phyloP scores from a whole-genome alignment of 2,113 vertebrate species.

The Lophura nycthemera region DNA sequence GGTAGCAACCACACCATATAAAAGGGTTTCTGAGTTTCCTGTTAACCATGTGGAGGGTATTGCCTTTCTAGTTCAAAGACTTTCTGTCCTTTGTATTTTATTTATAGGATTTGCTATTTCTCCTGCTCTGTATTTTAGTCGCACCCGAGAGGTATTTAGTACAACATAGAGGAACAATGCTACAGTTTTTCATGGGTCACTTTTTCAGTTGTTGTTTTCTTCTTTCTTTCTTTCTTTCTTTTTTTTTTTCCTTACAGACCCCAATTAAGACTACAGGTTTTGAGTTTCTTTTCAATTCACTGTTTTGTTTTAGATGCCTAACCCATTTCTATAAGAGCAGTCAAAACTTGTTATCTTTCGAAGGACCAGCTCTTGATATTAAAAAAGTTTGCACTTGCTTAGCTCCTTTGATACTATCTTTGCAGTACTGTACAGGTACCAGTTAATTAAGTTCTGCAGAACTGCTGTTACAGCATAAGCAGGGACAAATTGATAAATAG shows the following conservation, averaged over 20 bases:
- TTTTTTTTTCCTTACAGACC: not conserved
- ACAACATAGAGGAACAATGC: not conserved
- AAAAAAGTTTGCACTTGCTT: not conserved
- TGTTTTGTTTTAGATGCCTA: not conserved
- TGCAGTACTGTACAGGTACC: not conserved
- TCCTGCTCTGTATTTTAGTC: not conserved
- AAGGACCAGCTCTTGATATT: not conserved
- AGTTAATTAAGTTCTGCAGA: constrained; percentile 13
- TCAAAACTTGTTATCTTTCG: not conserved
- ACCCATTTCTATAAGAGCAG: not conserved
- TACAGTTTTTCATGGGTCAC: not conserved
- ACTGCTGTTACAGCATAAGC: not conserved
- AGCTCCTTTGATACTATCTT: not conserved
- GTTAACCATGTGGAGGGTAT: not conserved
- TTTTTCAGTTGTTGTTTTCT: not conserved
- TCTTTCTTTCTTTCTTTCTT: not conserved
- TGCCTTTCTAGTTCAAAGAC: not conserved
- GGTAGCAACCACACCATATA: not conserved
- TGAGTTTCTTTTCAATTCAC: not conserved
- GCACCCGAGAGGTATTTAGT: not conserved
- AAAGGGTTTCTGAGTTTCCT: not conserved
- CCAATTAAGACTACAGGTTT: not conserved
- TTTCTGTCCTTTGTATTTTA: not conserved
- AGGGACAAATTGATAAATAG: not conserved
- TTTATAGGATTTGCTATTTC: not conserved